Base-by-base conservation (phyloP, 2,888 invertebrate genomes). In the Augiades crinisus region DNA sequence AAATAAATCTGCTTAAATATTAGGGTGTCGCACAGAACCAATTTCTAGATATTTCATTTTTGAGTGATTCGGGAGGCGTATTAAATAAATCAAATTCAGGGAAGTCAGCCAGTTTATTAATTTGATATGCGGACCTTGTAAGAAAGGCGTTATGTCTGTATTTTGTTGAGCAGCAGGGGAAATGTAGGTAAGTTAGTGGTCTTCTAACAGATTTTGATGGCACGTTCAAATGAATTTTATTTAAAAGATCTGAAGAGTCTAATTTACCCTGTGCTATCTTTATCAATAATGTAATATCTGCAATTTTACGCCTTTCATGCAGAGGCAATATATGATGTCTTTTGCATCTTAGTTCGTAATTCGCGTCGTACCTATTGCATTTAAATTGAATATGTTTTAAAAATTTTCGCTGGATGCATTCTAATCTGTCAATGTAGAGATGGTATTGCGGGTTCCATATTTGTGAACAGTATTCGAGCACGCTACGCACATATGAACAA, bases 401-500 rank as follows among this genome's bases (percentile, higher is more conserved):
- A 13, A 40, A 40, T 22, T 14, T 21, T 3, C 22, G 21, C 41
- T 47, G 31, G 2, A 53, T 43, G 2, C 10, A 37, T 34, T 45
- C 52, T 2, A 40, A 6, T 12, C 52, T 40, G 17, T 52, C 24
- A 2, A 24, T 12, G 8, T 49, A 40, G 5, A 34, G 3, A n/a
- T 12, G 12, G 13, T 50, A 45, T 5, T 31, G 34, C 0, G 50
- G 46, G 12, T 44, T 53, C 53, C 53, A 53, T 3, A 53, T 19
- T 30, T 40, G 46, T 3, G 41, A 50, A 10, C 46, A 40, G 12
- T 50, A 50, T 19, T 50, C 46, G 0, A 54, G 36, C n/a, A 24
- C 12, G 33, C 54, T 50, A 21, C 50, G 46, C 7, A 54, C 46
- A 37, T 46, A 43, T 3, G 37, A 30, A 5, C 50, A 50, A 7